Evolutionary conservation across 2,888 invertebrate genomes (phyloP), one percentile per base, ranked within the genome.

Genomic region (Amphiduros pacificus): DNA sequence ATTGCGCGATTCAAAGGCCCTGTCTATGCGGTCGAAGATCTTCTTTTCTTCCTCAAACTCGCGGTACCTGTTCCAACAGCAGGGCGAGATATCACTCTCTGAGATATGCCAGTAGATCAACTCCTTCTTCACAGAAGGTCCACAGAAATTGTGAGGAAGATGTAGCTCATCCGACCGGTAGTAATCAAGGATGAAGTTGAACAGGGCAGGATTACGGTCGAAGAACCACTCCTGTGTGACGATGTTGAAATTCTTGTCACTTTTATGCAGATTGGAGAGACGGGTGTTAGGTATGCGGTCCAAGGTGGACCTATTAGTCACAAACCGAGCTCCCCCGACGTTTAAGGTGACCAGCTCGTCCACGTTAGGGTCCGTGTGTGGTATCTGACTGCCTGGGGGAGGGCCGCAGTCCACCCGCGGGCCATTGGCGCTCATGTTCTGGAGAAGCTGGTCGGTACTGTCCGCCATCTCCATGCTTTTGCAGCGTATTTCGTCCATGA

Each of bases 81-180:
- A 76, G 27, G 74, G 71, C 3, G 71, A 61, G 14, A 76, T 71
- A 54, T 67, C 65, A 2, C 60, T 58, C 20, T 67, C 68, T n/a
- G 66, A 56, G 17, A 76, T 70, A 50, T 69, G 66, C 76, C 76
- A 76, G 59, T 63, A 75, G 51, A 69, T 67, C 36, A 76, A 61
- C 54, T 76, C 76, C 27, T 69, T 69, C 51, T 67, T 61, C 9
- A 74, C 66, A n/a, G 70, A 62, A 1, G 69, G 68, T 3, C 73
- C 72, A 56, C 76, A 76, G 53, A 70, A 65, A 55, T 71, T 70
- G 22, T 70, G 69, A 2, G 76, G 74, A 11, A 76, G 41, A 55
- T 76, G 76, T 3, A 76, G 65, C 27, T 69, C 67, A 36, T 67
- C 69, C 14, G 60, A 61, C 32, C 75, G 67, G 58, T 73, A 74